Conservation (phyloP, 2,888 invertebrate species). For the Himalopsyche kuldschensis region DNA sequence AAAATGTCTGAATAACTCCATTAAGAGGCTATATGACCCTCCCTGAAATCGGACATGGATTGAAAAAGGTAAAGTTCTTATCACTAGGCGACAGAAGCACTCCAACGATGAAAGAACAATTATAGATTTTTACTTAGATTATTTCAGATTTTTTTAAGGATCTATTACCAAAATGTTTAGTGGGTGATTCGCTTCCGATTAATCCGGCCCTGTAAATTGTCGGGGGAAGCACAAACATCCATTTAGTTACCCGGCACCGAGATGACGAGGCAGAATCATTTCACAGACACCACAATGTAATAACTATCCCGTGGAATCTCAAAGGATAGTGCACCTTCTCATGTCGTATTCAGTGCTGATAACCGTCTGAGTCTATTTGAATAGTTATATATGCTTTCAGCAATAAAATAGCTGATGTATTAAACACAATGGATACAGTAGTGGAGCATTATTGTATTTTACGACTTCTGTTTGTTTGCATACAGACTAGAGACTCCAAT, state of each 20-base stretch:
- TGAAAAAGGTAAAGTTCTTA: too few relatives aligned
- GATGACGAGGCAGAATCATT: conserved; percentile 35
- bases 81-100: too few relatives aligned
- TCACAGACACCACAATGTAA: background rate
- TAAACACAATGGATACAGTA: background rate
- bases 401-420: background rate
- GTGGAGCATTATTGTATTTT: background rate
- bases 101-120: too few relatives aligned
- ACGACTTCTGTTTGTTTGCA: background rate
- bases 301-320: background rate
- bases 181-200: background rate
- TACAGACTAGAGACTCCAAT: too few relatives aligned
- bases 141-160: too few relatives aligned
- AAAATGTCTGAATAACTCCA: too few relatives aligned
- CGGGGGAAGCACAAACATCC: conserved; percentile 31
- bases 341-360: background rate
- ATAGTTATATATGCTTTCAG: background rate
- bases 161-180: too few relatives aligned
- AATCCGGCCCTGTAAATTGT: background rate
- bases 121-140: too few relatives aligned
- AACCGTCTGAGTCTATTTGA: background rate
- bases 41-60: too few relatives aligned
- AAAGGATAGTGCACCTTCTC: background rate
- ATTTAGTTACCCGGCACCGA: conserved; percentile 30
- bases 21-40: too few relatives aligned